Evolutionary conservation across 37 sponge, comb jelly and placozoan genomes (phyloP).

Genomic region (Aphrocallistes beatrix): DNA sequence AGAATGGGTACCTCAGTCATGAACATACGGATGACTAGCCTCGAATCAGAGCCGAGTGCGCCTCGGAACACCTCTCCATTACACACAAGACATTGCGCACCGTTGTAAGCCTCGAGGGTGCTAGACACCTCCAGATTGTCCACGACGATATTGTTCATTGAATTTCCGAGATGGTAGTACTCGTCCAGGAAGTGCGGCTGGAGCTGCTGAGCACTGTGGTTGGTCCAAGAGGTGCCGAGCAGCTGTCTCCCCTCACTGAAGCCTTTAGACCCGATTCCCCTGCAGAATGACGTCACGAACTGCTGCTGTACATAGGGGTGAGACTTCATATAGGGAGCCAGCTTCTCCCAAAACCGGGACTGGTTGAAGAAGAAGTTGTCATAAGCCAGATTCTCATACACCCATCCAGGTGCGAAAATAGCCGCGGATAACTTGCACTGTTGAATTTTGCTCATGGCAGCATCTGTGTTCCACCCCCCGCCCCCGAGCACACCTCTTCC

Average conservation of each 20-base stretch:
- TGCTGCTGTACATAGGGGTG: not conserved
- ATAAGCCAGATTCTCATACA: constrained; percentile 74
- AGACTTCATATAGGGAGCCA: constrained; percentile 13
- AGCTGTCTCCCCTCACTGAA: constrained; percentile 10
- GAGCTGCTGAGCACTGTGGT: constrained; percentile 60
- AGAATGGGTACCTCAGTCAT: not conserved
- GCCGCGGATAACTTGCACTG: constrained; percentile 65
- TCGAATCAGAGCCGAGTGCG: not conserved
- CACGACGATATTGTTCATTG: not conserved
- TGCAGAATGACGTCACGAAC: constrained; percentile 23
- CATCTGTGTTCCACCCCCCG: constrained; percentile 64
- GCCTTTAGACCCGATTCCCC: not conserved
- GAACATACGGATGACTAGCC: not conserved
- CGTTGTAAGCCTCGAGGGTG: constrained; percentile 10
- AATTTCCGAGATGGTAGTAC: constrained; percentile 16
- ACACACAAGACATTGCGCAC: constrained; percentile 16
- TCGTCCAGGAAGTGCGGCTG: constrained; percentile 53
- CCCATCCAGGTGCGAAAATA: constrained; percentile 97
- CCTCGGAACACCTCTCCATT: not conserved
- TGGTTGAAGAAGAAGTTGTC: constrained; percentile 58
- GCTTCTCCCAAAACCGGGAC: constrained; percentile 49
- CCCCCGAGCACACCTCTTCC: constrained; percentile 80
- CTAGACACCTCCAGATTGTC: not conserved
- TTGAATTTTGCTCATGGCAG: constrained; percentile 57
- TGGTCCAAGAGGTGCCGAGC: constrained; percentile 35